Base-by-base conservation (phyloP, 2,113 vertebrate genomes). In the Callopanchax toddi region DNA sequence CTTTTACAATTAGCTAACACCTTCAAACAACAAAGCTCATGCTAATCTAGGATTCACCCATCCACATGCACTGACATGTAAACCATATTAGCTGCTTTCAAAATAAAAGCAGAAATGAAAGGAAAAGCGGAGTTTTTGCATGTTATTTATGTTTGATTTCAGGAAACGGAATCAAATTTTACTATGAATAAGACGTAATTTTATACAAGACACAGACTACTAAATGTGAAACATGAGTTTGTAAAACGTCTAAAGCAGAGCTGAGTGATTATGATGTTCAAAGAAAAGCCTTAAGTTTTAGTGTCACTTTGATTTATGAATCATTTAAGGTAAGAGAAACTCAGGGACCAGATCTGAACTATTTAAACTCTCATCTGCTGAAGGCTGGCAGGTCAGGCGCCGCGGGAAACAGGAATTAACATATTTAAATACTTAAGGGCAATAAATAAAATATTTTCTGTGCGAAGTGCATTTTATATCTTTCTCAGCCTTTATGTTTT, bases 401-500 rank as follows among this genome's bases (percentile, higher is more conserved):
- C 71, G 29, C 48, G 86, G 81, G 87, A 78, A 83, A 76, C 34
- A 63, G 25, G 48, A 64, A 89, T 90, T 86, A 85, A 69, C 85
- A 89, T 89, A 86, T 83, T 77, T 74, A 82, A 86, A 90, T 74
- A 67, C 72, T 77, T 80, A 57, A 11, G 74, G 72, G 70, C 36
- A 56, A 85, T 87, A 81, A 78, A 90, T 90, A 82, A 88, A 86
- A 86, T 74, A 90, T 85, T 54, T 32, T 57, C 32, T 50, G 11
- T 74, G 44, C 66, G 39, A 65, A 26, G 32, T 71, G 16, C 43
- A 61, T 60, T 65, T 43, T 71, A 42, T 52, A 21, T 42, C 44
- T 23, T 45, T 71, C 42, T 56, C 5, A 50, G n/a, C 20, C n/a
- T 21, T 46, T 45, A 32, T 66, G 22, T 42, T 17, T 29, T 32